A percentile compares a stretch with the other conserved stretches of the same genome.
Conservation (phyloP, 2,888 invertebrate species). For the Lumbricus terrestris region DNA sequence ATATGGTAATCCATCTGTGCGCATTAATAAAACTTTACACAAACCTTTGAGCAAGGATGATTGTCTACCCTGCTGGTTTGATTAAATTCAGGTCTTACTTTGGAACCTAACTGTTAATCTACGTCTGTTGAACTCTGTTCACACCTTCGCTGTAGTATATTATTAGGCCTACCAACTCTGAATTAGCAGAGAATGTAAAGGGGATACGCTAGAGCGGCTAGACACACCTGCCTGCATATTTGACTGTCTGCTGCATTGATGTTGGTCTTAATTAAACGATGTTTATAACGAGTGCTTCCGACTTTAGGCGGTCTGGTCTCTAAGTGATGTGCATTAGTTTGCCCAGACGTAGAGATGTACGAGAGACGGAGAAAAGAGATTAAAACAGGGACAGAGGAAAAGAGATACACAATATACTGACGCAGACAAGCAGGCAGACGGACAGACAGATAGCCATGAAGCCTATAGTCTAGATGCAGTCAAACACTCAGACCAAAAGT, state of each 20-base stretch:
- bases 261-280: neutral
- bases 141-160: neutral
- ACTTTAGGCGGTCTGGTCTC: neutral
- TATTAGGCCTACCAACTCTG: neutral
- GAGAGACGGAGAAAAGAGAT: no score
- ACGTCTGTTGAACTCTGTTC: neutral
- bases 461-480: no score
- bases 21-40: no score
- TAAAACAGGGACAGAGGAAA: no score
- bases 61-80: neutral
- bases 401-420: no score
- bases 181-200: neutral
- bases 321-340: neutral
- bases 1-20: no score
- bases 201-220: no score
- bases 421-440: neutral
- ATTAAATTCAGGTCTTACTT: neutral
- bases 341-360: neutral
- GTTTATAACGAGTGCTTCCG: neutral
- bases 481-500: neutral
- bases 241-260: neutral
- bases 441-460: neutral
- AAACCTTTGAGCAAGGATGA: no score
- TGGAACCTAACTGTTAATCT: neutral
- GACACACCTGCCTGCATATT: neutral